Evolutionary conservation across 2,888 invertebrate species (phyloP).

Genomic region (Tiliacea citrago): DNA sequence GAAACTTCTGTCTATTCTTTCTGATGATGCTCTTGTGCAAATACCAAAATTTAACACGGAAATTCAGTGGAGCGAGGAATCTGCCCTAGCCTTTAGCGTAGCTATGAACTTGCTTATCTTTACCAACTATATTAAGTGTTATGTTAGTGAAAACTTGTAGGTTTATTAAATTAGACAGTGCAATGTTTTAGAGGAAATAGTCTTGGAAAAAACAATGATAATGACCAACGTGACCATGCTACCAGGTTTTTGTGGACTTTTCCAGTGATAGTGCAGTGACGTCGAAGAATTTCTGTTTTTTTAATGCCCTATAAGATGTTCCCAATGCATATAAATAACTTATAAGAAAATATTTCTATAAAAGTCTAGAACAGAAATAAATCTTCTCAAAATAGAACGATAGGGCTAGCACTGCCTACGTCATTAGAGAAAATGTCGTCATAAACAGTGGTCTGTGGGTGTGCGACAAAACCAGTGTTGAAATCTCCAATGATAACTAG

Average conservation of each 20-base stretch:
- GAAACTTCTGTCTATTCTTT: not conserved
- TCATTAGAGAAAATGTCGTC: slow-evolving; percentile 12
- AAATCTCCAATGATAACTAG: slow-evolving; percentile 7
- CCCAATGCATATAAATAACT: too few species aligned
- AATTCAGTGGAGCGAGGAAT: slow-evolving; percentile 64
- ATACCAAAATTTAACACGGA: slow-evolving; percentile 68
- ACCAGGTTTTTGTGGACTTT: not conserved
- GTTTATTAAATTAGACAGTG: not conserved
- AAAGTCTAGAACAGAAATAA: not conserved
- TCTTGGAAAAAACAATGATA: not conserved
- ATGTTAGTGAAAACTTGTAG: not conserved
- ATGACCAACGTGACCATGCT: not conserved
- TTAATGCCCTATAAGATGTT: not conserved
- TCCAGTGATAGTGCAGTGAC: not conserved
- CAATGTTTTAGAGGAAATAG: not conserved
- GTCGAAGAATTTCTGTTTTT: not conserved
- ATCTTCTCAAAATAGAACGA: not conserved
- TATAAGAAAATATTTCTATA: too few species aligned
- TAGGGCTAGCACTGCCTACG: not conserved
- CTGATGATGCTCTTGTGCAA: slow-evolving; percentile 42
- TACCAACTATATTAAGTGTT: slow-evolving; percentile 47
- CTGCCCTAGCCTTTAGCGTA: slow-evolving; percentile 48
- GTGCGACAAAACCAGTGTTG: slow-evolving; percentile 2
- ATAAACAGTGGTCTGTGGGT: slow-evolving; percentile 16
- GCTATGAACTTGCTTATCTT: slow-evolving; percentile 56